Conservation (phyloP, 2,888 invertebrate genomes). For the Drosophila percnosoma region DNA sequence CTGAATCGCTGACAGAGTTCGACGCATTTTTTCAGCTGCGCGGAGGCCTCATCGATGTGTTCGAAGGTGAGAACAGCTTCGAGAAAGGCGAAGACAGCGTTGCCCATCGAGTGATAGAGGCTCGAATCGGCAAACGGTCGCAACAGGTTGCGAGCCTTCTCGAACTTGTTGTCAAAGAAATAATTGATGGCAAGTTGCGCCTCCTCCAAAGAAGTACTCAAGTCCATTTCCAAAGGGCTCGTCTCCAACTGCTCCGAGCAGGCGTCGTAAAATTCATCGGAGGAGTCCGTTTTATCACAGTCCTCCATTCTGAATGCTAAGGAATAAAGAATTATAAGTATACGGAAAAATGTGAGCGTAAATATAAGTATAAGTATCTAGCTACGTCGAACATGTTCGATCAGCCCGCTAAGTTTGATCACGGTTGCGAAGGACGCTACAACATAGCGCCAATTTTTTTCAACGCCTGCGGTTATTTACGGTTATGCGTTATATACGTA, state of each 20-base stretch:
- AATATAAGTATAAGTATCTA: not conserved
- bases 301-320: slow-evolving; percentile 9
- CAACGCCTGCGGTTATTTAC: not conserved
- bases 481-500: not conserved
- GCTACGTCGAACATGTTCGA: not conserved
- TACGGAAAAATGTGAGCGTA: not conserved
- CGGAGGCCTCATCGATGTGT: slow-evolving; percentile 90
- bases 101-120: slow-evolving; percentile 96
- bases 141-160: slow-evolving; percentile 91
- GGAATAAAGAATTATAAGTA: not conserved
- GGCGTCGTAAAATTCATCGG: slow-evolving; percentile 49
- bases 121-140: slow-evolving; percentile 92
- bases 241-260: slow-evolving; percentile 13
- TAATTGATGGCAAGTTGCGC: slow-evolving; percentile 92
- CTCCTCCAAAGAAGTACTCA: slow-evolving; percentile 88
- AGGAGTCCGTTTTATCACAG: slow-evolving; percentile 13
- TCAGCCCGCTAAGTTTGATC: not conserved
- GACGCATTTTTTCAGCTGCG: slow-evolving; percentile 91
- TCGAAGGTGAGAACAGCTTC: slow-evolving; percentile 98
- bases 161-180: slow-evolving; percentile 96
- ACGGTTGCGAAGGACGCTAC: not conserved
- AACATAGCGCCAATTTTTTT: not conserved
- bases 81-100: slow-evolving; percentile 94
- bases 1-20: slow-evolving; percentile 89
- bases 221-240: slow-evolving; percentile 63